phyloP scores from a whole-genome alignment of 1,140 invertebrate genomes.

The Galendromus occidentalis region DNA sequence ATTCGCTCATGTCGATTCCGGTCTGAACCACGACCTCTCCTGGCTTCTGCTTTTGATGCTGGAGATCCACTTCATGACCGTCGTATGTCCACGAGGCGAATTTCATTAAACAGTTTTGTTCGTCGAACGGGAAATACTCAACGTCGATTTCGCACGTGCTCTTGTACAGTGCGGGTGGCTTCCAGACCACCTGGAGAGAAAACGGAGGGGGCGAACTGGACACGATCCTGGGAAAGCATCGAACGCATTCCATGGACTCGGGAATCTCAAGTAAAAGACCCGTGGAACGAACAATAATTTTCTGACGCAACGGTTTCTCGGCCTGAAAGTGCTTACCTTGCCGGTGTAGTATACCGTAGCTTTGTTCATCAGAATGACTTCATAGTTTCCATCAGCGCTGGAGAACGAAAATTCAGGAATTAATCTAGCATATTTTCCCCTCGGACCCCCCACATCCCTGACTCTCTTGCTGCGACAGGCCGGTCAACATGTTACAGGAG shows the following conservation, averaged over 20 bases:
- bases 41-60: constrained; percentile 27
- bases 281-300: no score
- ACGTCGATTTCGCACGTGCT: constrained; percentile 94
- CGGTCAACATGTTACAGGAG: not conserved
- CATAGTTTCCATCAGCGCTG: constrained; percentile 92
- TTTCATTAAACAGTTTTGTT: constrained; percentile 87
- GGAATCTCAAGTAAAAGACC: no score
- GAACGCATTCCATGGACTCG: no score
- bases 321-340: constrained; percentile 10
- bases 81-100: constrained; percentile 98
- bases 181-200: constrained; percentile 28
- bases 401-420: not conserved
- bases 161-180: constrained; percentile 76
- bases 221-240: constrained; percentile 55
- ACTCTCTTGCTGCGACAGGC: not conserved
- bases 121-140: constrained; percentile 83
- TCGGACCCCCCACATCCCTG: constrained; percentile 19
- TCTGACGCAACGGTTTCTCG: no score
- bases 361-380: constrained; percentile 91
- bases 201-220: constrained; percentile 51
- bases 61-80: constrained; percentile 31
- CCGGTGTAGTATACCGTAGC: constrained; percentile 73
- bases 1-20: constrained; percentile 76
- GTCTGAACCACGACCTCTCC: constrained; percentile 58
- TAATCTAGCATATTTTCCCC: constrained; percentile 11